phyloP scores from a whole-genome alignment of 2,113 vertebrate genomes.

The Pygoscelis antarcticus region DNA sequence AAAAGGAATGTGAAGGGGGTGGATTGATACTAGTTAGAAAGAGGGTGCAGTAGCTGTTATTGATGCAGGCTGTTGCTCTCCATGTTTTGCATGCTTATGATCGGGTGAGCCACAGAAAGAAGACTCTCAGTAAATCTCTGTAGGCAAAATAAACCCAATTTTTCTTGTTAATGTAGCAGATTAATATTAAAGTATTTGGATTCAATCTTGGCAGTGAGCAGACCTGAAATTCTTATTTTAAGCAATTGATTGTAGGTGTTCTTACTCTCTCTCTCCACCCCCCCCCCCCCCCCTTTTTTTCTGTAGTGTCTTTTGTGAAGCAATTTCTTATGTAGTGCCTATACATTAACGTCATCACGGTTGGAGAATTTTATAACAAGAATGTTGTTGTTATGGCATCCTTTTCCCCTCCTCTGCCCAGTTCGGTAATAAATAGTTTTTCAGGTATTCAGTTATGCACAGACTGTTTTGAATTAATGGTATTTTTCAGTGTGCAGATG shows the following conservation, averaged over 20 bases:
- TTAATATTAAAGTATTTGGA: background rate
- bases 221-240: background rate
- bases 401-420: background rate
- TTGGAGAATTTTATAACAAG: background rate
- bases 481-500: background rate
- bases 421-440: background rate
- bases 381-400: background rate
- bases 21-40: background rate
- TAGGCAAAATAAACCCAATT: background rate
- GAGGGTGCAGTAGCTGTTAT: background rate
- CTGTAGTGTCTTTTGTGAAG: background rate
- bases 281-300: no score
- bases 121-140: background rate
- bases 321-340: background rate
- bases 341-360: background rate
- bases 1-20: background rate
- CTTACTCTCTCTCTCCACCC: background rate
- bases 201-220: background rate
- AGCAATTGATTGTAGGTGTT: background rate
- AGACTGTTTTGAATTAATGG: background rate
- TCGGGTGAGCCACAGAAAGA: background rate
- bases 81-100: background rate
- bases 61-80: background rate
- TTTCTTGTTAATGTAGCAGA: background rate
- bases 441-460: background rate